phyloP scores from a whole-genome alignment of 92 coral and sea anemone genomes.

The Zoanthus solanderi region DNA sequence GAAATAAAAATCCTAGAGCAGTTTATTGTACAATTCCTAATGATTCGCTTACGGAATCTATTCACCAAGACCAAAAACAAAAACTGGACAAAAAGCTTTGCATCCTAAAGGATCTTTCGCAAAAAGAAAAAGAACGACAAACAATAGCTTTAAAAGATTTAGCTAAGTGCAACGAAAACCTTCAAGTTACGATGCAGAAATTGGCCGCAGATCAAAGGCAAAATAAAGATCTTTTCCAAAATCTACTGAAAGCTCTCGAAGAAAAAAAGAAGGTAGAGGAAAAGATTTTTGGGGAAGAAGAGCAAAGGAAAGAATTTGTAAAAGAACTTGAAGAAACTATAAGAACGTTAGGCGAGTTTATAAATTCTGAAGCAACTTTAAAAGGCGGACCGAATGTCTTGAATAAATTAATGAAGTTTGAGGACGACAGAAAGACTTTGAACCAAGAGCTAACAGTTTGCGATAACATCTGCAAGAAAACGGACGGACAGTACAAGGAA shows the following conservation, averaged over 20 bases:
- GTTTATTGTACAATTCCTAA: neutral
- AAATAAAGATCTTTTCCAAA: neutral
- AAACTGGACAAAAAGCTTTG: constrained; percentile 9
- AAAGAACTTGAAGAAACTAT: constrained; percentile 16
- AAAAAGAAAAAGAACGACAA: constrained; percentile 10
- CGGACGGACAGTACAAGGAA: constrained; percentile 1
- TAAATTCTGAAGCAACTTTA: neutral
- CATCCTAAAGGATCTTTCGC: neutral
- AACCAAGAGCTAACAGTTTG: neutral
- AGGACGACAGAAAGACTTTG: constrained; percentile 1
- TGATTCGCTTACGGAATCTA: neutral
- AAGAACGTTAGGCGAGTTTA: neutral
- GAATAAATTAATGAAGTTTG: neutral
- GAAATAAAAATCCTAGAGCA: neutral
- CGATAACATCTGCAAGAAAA: neutral
- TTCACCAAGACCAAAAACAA: neutral
- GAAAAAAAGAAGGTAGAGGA: constrained; percentile 27
- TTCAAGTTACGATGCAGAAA: neutral
- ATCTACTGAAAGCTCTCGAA: constrained; percentile 3
- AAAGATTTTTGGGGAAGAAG: neutral
- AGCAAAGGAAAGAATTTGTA: neutral
- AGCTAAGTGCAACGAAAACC: constrained; percentile 5
- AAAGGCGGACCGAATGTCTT: neutral
- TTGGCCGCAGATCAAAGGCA: constrained; percentile 7
- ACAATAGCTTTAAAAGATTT: neutral